Base-by-base conservation (phyloP, 2,888 invertebrate species). In the Leucozona laternaria region DNA sequence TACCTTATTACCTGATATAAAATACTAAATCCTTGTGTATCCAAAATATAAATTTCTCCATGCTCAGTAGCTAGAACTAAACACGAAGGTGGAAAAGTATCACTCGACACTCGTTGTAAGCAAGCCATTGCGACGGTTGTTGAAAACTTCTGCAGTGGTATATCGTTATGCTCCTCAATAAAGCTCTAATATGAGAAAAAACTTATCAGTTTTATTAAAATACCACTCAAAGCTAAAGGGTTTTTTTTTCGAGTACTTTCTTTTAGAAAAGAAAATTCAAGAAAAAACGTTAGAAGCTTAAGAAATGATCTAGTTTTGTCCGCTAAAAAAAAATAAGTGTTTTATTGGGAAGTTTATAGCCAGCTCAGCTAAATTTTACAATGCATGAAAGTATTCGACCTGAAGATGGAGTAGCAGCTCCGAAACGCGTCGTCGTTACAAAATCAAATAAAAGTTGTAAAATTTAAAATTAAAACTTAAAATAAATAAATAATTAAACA, bases 41-140 rank as follows among this genome's bases (percentile, higher is more conserved):
- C 99, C 79, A 99, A 92, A 25, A 98, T 93, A 88, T 96, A 95
- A 70, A 99, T 93, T 88, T 96, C 96, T 28, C 97, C 96, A 89
- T 95, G 95, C 92, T 99, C 99, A 0, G 98, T 97, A 0, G 97
- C 98, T 22, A 98, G 91, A 0, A 99, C 95, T 31, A 99, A 93
- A 91, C 97, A 97, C 66, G 97, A 96, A 1, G 97, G 95, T 0
- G 96, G 95, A 90, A 95, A 95, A 73, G 94, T 94, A 73, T 97
- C 97, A 58, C 95, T 94, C 6, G 96, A 95, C 64, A 95, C 95
- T 91, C 97, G 96, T 90, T 96, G 96, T 89, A 98, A 90, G 0
- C 96, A 95, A 22, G 95, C 93, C 89, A 98, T 94, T 89, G 97
- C 96, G 0, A 97, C 96, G 43, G 98, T 96, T 53, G 96, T 95